Evolutionary conservation across 1,140 invertebrate genomes (phyloP), one percentile per base, ranked within the genome.

Genomic region (Arion vulgaris): DNA sequence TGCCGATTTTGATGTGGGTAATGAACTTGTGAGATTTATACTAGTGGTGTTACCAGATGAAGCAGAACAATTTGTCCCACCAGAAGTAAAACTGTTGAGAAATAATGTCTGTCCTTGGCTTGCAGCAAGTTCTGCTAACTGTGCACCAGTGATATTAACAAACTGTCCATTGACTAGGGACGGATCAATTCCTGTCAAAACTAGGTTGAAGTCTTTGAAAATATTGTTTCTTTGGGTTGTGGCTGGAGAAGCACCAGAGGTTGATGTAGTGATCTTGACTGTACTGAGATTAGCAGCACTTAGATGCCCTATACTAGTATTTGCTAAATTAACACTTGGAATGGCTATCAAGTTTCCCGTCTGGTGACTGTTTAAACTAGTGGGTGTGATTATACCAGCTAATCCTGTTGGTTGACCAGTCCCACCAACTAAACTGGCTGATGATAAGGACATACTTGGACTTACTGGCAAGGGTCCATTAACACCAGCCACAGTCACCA

Each of bases 171-270:
- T 90, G 34, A 90, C 79, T 57, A 90, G 53, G 17, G 86, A 86
- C 15, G 80, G 72, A 85, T 90, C 87, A 23, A 91, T 83, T 26
- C 88, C 86, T n/a, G 88, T 90, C 23, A 91, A 84, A 45, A 90
- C 86, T 49, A 91, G 83, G 38, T 87, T 87, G 76, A 90, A 75
- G 75, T 91, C 90, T 80, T 90, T 90, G 34, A 87, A 86, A 39
- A 87, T 74, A 84, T 84, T 88, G 74, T 88, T 89, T 53, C 84
- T 85, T 17, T 82, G 77, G 36, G 74, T 32, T 15, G 66, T 36
- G 17, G 39, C 26, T 75, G 57, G 1, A 34, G 32, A 62, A n/a
- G 41, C 36, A 1, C 5, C 49, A n/a, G 9, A 38, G 51, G 34
- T 38, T 62, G 77, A n/a, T 39, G 76, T 45, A 15, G 28, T 71